Base-by-base conservation (phyloP, 2,113 vertebrate species). In the Galemys pyrenaicus region DNA sequence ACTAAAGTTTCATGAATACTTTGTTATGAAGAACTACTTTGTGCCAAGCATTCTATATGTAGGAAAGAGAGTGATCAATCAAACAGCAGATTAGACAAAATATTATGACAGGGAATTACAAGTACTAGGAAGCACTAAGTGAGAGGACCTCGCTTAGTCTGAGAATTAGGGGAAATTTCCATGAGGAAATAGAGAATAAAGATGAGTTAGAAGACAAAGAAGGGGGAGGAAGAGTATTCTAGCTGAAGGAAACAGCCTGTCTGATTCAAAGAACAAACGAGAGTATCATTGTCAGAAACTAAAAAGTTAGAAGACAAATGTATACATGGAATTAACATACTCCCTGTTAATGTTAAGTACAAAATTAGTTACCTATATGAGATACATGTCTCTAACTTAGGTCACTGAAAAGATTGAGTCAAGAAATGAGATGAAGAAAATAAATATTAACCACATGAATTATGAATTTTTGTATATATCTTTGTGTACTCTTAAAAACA, bases 351-450 rank as follows among this genome's bases (percentile, higher is more conserved):
- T 15, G 6, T 11, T 56, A 68, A 79, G 64, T 58, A 84, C 5
- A 81, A 83, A 94, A 89, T 1, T 17, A 82, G 51, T 67, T 82
- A 80, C 13, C 79, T 90, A 84, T 39, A 92, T 30, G 41, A 91
- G 19, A 32, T 82, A 37, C 0, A 77, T 51, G 84, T 94, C 22
- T 91, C 44, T 89, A 88, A 51, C 75, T 89, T 30, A 95, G 37
- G 5, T 74, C 28, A 51, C 67, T 67, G 86, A 87, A 94, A 94
- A 71, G 62, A 77, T 84, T 77, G 32, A 91, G 60, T 8, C 54
- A 89, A 90, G 32, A 94, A 73, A 92, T 81, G 62, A 92, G 26
- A 91, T 62, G 44, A 13, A 95, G 7, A 68, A 94, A 94, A 85
- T 77, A 67, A 94, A 62, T 84, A 90, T 56, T 83, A 75, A 94